A percentile compares a stretch with the other conserved stretches of the same genome.
These are phyloP conservation scores for Salvator merianae DNA, from an alignment of 2,113 vertebrate genomes.

Conservation along the genomic window DNA sequence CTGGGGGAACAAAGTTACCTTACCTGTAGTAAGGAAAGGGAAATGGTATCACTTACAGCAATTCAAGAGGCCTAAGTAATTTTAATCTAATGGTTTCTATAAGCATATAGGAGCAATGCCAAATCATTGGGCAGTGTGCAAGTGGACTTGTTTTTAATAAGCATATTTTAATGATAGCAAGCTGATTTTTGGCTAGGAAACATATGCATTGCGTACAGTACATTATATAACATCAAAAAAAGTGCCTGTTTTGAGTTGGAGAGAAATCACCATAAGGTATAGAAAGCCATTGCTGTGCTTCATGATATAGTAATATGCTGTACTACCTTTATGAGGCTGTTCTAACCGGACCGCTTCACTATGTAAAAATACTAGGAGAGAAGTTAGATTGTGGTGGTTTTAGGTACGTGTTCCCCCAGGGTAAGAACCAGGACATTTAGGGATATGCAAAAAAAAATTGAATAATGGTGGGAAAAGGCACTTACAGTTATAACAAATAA, in stretches of 20 bases:
- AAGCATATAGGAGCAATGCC: constrained; percentile 72
- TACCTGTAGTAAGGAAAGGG: no score
- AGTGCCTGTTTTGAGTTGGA: neutral
- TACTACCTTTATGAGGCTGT: constrained; percentile 21
- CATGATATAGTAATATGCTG: neutral
- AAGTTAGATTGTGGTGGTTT: neutral
- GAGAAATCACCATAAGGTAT: neutral
- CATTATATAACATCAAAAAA: neutral
- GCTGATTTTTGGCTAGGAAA: constrained; percentile 21
- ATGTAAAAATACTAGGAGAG: neutral
- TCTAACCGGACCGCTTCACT: neutral
- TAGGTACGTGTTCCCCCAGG: constrained; percentile 48
- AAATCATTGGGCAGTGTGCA: constrained; percentile 71
- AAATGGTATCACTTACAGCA: constrained; percentile 25
- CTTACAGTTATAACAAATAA: no score
- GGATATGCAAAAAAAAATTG: no score
- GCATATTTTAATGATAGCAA: constrained; percentile 58
- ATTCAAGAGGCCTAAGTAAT: constrained; percentile 47
- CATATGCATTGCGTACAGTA: neutral
- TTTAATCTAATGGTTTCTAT: constrained; percentile 65
- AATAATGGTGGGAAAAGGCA: no score
- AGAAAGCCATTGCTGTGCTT: neutral
- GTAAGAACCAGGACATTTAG: neutral
- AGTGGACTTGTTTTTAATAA: constrained; percentile 61
- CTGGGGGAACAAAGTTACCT: no score